Evolutionary conservation across 2,797 vertebrate genomes (phyloP).

Genomic region (Scyliorhinus canicula): DNA sequence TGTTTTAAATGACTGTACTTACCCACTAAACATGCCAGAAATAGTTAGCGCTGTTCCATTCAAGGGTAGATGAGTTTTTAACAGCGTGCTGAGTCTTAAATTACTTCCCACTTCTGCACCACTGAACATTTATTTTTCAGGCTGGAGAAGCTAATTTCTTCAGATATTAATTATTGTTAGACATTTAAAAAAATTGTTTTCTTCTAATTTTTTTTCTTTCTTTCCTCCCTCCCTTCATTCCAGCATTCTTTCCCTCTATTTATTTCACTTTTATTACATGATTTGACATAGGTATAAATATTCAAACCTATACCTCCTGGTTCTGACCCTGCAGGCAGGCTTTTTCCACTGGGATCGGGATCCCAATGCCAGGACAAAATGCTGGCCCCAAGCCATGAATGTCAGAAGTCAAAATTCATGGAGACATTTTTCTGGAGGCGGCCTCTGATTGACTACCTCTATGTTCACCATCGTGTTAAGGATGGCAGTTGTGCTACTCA

Average conservation of each 20-base stretch:
- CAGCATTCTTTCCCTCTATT: background rate
- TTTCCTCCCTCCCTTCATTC: background rate
- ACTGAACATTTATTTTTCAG: background rate
- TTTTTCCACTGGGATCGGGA: background rate
- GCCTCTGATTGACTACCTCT: too few relatives aligned
- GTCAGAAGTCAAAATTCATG: too few relatives aligned
- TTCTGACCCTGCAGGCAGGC: background rate
- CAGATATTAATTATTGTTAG: background rate
- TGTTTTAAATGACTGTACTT: background rate
- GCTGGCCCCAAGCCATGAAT: too few relatives aligned
- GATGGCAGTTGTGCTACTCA: too few relatives aligned
- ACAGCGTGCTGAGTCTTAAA: background rate
- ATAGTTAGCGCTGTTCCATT: background rate
- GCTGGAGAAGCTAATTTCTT: background rate
- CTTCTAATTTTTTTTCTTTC: background rate
- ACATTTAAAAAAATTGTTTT: background rate
- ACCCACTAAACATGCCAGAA: conserved; percentile 9
- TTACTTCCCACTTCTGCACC: background rate
- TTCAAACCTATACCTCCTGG: background rate
- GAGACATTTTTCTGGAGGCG: too few relatives aligned
- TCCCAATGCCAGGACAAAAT: background rate
- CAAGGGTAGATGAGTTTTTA: background rate
- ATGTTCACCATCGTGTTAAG: too few relatives aligned
- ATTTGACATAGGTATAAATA: background rate
- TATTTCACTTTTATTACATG: background rate